phyloP scores from a whole-genome alignment of 1,140 invertebrate genomes.

The Temnothorax longispinosus region DNA sequence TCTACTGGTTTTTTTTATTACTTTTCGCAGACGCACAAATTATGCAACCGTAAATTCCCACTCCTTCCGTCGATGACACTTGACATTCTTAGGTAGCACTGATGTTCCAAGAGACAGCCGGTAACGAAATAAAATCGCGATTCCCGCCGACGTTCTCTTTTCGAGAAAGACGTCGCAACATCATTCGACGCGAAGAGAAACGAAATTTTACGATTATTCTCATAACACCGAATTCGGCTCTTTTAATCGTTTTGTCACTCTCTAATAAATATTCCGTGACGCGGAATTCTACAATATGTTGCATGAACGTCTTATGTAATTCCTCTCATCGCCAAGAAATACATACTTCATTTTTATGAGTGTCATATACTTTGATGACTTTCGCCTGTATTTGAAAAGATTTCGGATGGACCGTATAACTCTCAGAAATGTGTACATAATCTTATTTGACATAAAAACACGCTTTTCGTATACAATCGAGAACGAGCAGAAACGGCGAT shows the following conservation, averaged over 20 bases:
- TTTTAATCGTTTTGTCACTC: slow-evolving; percentile 4
- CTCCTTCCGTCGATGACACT: neutral
- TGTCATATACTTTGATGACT: neutral
- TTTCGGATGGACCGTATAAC: neutral
- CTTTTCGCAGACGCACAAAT: slow-evolving; percentile 15
- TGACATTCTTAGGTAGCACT: neutral
- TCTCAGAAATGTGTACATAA: neutral
- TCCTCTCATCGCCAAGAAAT: neutral
- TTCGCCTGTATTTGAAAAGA: neutral
- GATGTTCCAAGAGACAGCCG: neutral
- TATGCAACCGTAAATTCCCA: neutral
- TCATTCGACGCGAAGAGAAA: neutral
- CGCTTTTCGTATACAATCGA: neutral
- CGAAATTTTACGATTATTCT: slow-evolving; percentile 17
- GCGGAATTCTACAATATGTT: neutral
- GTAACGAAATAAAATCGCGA: neutral
- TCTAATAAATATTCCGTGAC: neutral
- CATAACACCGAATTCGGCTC: slow-evolving; percentile 10
- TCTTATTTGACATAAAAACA: neutral
- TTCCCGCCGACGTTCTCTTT: neutral
- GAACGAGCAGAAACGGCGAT: neutral
- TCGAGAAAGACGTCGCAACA: slow-evolving; percentile 1
- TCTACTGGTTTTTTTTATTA: neutral
- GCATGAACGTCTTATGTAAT: slow-evolving; percentile 21
- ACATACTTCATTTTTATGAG: neutral